phyloP scores from a whole-genome alignment of 2,888 invertebrate genomes.

The Ryuthela nishihirai region DNA sequence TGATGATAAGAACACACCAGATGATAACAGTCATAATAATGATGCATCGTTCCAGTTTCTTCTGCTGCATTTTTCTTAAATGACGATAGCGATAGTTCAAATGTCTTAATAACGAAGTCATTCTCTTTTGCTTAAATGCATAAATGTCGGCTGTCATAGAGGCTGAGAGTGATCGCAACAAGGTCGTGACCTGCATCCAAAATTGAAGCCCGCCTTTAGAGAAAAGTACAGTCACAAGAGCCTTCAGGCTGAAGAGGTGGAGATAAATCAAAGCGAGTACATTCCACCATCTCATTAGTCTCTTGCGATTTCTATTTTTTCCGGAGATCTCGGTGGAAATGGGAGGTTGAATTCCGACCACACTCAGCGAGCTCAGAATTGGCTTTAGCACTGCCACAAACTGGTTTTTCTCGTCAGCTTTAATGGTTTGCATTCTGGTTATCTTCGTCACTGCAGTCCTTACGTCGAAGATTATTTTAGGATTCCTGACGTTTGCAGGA shows the following conservation, averaged over 20 bases:
- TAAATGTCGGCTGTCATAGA: slow-evolving; percentile 18
- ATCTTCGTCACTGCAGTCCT: background rate
- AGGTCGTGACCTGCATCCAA: slow-evolving; percentile 18
- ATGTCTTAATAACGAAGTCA: slow-evolving; percentile 1
- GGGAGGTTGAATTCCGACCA: slow-evolving; percentile 18
- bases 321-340: background rate
- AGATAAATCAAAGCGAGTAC: slow-evolving; percentile 15
- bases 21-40: background rate
- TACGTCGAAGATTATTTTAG: too few relatives aligned
- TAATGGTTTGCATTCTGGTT: background rate
- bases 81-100: background rate
- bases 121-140: slow-evolving; percentile 4
- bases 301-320: background rate
- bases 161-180: slow-evolving; percentile 6
- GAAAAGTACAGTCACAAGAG: background rate
- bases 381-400: slow-evolving; percentile 4
- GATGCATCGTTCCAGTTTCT: slow-evolving; percentile 1
- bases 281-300: slow-evolving; percentile 19
- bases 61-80: background rate
- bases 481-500: too few relatives aligned
- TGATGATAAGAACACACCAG: slow-evolving; percentile 9
- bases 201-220: slow-evolving; percentile 12
- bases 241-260: slow-evolving; percentile 9
- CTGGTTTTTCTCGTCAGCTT: background rate
- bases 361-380: slow-evolving; percentile 5